phyloP scores from a whole-genome alignment of 2,888 invertebrate genomes.

The Drosophila mayaguana region DNA sequence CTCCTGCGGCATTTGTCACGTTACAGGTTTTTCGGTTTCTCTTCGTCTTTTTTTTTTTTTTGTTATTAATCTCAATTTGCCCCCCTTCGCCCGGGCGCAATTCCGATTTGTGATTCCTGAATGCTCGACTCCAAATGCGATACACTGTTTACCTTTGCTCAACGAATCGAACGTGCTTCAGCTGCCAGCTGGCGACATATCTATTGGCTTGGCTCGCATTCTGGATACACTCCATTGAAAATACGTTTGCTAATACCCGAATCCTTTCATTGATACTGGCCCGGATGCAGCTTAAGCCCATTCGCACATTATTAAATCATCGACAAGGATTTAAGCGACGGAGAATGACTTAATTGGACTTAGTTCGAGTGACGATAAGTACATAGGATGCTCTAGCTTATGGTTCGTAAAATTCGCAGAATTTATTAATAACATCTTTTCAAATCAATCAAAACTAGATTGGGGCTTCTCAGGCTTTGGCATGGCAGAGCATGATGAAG shows the following conservation, averaged over 20 bases:
- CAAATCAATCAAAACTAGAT: not conserved
- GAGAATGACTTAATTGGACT: conserved; percentile 8
- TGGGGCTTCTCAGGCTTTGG: not conserved
- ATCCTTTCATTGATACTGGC: conserved; percentile 37
- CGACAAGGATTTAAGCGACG: not conserved
- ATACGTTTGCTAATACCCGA: conserved; percentile 40
- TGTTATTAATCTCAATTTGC: conserved; percentile 75
- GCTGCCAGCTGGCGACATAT: conserved; percentile 34
- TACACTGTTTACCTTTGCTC: conserved; percentile 52
- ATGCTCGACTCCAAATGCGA: conserved; percentile 23
- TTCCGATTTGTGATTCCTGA: conserved; percentile 31
- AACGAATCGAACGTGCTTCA: conserved; percentile 48
- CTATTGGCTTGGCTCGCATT: conserved; percentile 24
- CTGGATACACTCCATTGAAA: conserved; percentile 55
- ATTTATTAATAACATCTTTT: not conserved
- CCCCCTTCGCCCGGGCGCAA: conserved; percentile 39
- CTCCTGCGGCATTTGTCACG: conserved; percentile 68
- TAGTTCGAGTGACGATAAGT: not conserved
- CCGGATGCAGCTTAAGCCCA: conserved; percentile 1
- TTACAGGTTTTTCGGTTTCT: conserved; percentile 56
- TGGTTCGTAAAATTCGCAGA: not conserved
- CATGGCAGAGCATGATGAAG: not conserved
- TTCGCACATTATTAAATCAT: conserved; percentile 27
- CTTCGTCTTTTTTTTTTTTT: conserved; percentile 27
- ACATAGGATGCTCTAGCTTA: not conserved